phyloP scores from a whole-genome alignment of 2,888 invertebrate species.

The Stegana nigrithorax region DNA sequence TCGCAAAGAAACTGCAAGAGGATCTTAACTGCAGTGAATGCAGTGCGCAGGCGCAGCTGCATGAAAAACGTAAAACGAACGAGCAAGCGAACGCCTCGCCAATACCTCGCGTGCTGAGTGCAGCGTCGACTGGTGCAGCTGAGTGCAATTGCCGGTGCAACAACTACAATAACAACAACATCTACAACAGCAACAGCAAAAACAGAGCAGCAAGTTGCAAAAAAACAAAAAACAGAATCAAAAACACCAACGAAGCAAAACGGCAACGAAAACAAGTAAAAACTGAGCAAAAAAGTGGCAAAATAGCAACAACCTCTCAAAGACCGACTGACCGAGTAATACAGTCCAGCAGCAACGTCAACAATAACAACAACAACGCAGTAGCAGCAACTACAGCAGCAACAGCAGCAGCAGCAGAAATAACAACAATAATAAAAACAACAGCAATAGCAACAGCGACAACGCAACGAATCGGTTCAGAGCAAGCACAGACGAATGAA shows the following conservation, averaged over 20 bases:
- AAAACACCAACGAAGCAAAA: constrained; percentile 30
- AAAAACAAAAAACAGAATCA: constrained; percentile 44
- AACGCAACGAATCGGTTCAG: constrained; percentile 25
- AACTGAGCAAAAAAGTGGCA: constrained; percentile 41
- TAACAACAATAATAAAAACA: constrained; percentile 35
- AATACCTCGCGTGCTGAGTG: constrained; percentile 39
- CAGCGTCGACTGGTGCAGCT: constrained; percentile 35
- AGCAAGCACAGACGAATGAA: constrained; percentile 21
- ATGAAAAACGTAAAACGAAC: constrained; percentile 15
- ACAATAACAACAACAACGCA: constrained; percentile 39
- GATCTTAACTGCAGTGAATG: constrained; percentile 61
- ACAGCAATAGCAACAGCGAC: constrained; percentile 42
- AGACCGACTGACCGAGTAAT: constrained; percentile 71
- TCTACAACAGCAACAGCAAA: constrained; percentile 18
- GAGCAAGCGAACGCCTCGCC: constrained; percentile 25
- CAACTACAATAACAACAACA: constrained; percentile 23
- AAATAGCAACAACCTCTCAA: constrained; percentile 69
- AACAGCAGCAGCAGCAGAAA: constrained; percentile 36
- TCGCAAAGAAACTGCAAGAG: constrained; percentile 69
- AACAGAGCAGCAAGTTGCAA: constrained; percentile 43
- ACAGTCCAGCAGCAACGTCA: constrained; percentile 60
- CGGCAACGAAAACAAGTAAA: constrained; percentile 25
- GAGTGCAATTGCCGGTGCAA: constrained; percentile 54
- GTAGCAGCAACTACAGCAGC: constrained; percentile 23
- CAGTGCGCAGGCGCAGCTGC: constrained; percentile 41